A percentile compares a stretch with the other conserved stretches of the same genome.
These are phyloP conservation scores for Porites rus DNA, from an alignment of 92 coral and sea anemone species.

Conservation along the genomic window DNA sequence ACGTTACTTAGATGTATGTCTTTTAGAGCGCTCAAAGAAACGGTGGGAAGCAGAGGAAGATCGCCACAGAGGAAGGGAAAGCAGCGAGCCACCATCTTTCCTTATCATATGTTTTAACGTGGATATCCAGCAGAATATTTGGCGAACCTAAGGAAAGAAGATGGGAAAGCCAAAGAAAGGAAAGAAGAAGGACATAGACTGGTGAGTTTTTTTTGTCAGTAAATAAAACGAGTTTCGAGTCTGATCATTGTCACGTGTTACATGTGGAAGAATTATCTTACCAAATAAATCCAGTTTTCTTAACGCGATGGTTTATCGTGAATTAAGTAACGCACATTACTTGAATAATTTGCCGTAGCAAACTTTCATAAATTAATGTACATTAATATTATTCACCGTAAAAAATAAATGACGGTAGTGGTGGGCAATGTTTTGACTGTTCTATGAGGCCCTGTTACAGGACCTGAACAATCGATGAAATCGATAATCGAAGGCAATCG, in stretches of 20 bases:
- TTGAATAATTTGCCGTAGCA: too few species aligned
- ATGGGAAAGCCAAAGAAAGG: slow-evolving; percentile 98
- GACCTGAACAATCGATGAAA: too few species aligned
- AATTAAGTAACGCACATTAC: too few species aligned
- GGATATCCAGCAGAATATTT: neutral
- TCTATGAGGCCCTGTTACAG: too few species aligned
- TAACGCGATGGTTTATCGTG: too few species aligned
- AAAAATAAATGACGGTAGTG: too few species aligned
- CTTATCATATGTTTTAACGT: neutral
- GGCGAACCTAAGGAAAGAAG: slow-evolving; percentile 1
- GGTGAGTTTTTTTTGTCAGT: slow-evolving; percentile 63
- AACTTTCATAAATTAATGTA: too few species aligned
- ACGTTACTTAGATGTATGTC: slow-evolving; percentile 14
- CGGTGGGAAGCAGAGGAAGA: slow-evolving; percentile 7
- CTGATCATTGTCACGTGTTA: slow-evolving; percentile 8
- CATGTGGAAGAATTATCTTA: neutral
- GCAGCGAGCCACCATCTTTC: slow-evolving; percentile 2
- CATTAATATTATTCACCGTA: too few species aligned
- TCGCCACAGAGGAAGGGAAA: slow-evolving; percentile 15
- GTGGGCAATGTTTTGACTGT: too few species aligned
- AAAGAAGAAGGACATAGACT: slow-evolving; percentile 92
- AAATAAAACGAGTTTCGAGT: neutral
- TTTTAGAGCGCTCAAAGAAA: neutral
- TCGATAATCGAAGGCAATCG: too few species aligned
- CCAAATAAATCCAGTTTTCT: too few species aligned